Conservation (phyloP, 2,113 vertebrate species). For the Carassius auratus region DNA sequence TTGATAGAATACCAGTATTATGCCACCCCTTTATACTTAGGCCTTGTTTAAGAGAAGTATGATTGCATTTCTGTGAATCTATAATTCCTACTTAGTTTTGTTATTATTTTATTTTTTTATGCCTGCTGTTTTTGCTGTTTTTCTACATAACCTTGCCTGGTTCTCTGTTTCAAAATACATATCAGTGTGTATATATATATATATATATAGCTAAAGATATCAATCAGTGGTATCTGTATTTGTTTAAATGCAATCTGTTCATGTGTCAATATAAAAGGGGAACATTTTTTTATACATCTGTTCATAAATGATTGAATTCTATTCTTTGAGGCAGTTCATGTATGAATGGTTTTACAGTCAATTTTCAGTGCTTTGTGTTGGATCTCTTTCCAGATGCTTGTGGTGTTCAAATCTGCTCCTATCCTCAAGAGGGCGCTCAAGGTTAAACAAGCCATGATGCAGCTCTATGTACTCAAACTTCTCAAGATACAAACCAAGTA, state of each 20-base stretch:
- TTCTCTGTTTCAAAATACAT: too few species aligned
- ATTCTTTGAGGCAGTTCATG: not conserved
- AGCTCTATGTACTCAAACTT: conserved; percentile 92
- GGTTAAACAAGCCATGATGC: conserved; percentile 97
- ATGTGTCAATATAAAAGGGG: not conserved
- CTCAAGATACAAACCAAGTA: conserved; percentile 88
- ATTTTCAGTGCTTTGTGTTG: not conserved
- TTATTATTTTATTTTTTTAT: too few species aligned
- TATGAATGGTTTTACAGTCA: not conserved
- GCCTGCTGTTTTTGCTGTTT: too few species aligned
- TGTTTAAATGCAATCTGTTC: not conserved
- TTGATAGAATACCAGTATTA: not conserved
- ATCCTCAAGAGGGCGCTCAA: conserved; percentile 96
- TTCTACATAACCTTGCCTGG: too few species aligned
- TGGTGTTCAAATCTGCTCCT: conserved; percentile 97
- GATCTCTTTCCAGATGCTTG: conserved; percentile 83
- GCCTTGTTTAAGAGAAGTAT: not conserved
- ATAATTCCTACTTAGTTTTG: not conserved
- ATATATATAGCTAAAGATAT: too few species aligned
- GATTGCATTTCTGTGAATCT: not conserved
- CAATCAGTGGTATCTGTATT: too few species aligned
- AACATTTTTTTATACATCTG: too few species aligned
- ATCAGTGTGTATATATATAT: too few species aligned
- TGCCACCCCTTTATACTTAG: not conserved
- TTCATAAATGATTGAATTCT: not conserved